Evolutionary conservation across 2,888 invertebrate species (phyloP), one percentile per base, ranked within the genome.

Genomic region (Bombylius discolor): DNA sequence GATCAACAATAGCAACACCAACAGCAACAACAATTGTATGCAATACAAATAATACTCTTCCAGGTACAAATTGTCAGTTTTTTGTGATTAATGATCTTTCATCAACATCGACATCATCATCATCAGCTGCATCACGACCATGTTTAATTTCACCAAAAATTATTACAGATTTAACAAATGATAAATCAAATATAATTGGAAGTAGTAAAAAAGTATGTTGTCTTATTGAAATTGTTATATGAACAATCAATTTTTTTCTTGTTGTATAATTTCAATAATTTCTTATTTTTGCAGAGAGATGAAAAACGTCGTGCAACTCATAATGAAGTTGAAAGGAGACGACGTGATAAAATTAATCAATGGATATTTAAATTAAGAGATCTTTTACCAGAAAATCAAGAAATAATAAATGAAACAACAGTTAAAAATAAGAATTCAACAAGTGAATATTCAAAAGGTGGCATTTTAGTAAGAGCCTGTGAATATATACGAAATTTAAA

Each of bases 311-410:
- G 95, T 69, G 92, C 91, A 5, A 95, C 93, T 31, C 95, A 96
- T 72, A 96, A 96, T 70, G 95, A 95, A 78, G 95, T 97, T 4
- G 96, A 97, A 72, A 81, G 96, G 64, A 78, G 96, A 60, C 79
- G 97, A 49, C 77, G 97, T 64, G 95, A 96, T 69, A 97, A 96
- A 79, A 97, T 97, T 61, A 97, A 97, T 72, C 91, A 86, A 68
- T 97, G 96, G 96, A 97, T 97, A 62, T 84, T 89, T 52, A 92
- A 91, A 72, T 76, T 97, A 57, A 90, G 93, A 4, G 89, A 92
- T 68, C 83, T 96, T 61, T 87, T 97, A 54, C 95, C 95, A 3
- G 85, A 77, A 5, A 65, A 12, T 46, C 31, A 1, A 57, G 39
- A 42, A 11, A 14, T 31, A 44, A 23, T 23, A 23, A 23, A 23